Conservation (phyloP, 2,113 vertebrate species). For the Chaetorhynchus papuensis region DNA sequence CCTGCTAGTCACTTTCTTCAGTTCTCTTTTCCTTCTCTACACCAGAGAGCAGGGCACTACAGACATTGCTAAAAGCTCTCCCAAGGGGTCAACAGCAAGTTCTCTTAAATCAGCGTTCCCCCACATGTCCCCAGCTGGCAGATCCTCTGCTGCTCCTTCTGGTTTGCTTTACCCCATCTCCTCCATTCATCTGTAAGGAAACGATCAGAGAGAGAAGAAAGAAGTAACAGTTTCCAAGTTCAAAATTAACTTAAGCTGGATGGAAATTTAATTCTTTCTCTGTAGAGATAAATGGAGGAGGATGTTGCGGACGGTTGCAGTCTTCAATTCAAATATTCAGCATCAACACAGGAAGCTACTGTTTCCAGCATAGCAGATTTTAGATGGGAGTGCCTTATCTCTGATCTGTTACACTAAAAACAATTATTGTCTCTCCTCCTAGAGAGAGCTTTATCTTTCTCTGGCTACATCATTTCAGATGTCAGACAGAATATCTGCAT, state of each 20-base stretch:
- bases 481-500: slow-evolving; percentile 55
- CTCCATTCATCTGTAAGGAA: background rate
- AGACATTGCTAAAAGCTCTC: background rate
- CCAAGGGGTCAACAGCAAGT: background rate
- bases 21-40: background rate
- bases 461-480: slow-evolving; percentile 46
- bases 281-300: background rate
- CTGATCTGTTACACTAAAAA: slow-evolving; percentile 67
- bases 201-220: slow-evolving; percentile 1
- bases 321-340: slow-evolving; percentile 56
- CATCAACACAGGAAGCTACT: slow-evolving; percentile 42
- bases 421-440: slow-evolving; percentile 68
- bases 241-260: slow-evolving; percentile 35
- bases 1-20: background rate
- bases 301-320: background rate
- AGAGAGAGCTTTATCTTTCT: slow-evolving; percentile 55
- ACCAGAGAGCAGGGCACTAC: background rate
- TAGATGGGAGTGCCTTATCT: slow-evolving; percentile 34
- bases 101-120: background rate
- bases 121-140: background rate
- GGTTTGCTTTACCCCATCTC: background rate
- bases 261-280: slow-evolving; percentile 28
- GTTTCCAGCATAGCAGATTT: slow-evolving; percentile 49
- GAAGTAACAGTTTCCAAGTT: slow-evolving; percentile 2
- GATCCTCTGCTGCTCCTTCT: background rate